Conservation (phyloP, 2,113 vertebrate genomes). For the Ictidomys tridecemlineatus region DNA sequence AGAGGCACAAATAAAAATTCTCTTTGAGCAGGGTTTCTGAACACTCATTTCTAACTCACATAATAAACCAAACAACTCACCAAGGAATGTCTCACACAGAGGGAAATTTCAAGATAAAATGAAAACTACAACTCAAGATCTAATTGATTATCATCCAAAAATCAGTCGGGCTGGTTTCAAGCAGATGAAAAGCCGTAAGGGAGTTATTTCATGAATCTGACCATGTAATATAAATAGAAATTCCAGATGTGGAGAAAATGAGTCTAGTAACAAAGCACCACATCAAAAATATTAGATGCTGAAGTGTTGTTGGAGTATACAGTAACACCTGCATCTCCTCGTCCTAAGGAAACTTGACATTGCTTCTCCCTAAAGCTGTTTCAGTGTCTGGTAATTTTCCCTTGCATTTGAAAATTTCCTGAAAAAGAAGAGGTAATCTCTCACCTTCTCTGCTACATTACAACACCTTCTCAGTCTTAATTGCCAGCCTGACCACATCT, state of each 20-base stretch:
- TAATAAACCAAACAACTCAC: conserved; percentile 46
- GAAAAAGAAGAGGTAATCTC: not conserved
- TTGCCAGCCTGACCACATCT: not conserved
- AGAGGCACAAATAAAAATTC: conserved; percentile 65
- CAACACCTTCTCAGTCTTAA: not conserved
- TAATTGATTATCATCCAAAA: conserved; percentile 72
- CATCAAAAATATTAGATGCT: conserved; percentile 37
- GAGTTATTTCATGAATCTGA: conserved; percentile 71
- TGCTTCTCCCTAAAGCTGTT: conserved; percentile 21
- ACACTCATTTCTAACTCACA: not conserved
- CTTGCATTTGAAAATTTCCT: conserved; percentile 13
- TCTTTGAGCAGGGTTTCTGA: conserved; percentile 53
- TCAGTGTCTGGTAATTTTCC: not conserved
- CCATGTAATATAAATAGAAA: conserved; percentile 64
- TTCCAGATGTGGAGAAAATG: conserved; percentile 73
- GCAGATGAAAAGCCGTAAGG: conserved; percentile 62
- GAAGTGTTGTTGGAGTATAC: not conserved
- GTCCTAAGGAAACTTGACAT: conserved; percentile 8
- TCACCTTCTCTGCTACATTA: not conserved
- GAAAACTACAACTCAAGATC: conserved; percentile 57
- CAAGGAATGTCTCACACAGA: conserved; percentile 16
- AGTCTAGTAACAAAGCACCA: conserved; percentile 41
- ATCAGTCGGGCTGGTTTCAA: conserved; percentile 50
- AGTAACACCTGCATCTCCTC: not conserved
- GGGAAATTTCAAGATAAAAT: conserved; percentile 54